A percentile compares a stretch with the other conserved stretches of the same genome.
Conservation (phyloP, 1,140 invertebrate species). For the Ooceraea biroi region DNA sequence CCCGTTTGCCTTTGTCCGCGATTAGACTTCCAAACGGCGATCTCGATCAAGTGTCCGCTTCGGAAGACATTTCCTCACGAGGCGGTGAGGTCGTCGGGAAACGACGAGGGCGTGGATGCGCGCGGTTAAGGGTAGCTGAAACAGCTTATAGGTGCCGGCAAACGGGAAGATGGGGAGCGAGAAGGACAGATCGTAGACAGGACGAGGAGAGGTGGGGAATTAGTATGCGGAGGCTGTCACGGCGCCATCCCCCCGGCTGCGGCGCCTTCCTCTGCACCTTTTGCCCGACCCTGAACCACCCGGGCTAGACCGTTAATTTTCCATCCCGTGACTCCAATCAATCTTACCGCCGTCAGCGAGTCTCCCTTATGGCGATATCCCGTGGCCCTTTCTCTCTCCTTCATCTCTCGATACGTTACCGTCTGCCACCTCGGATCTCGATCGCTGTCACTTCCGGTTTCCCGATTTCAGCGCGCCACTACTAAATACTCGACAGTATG, state of each 20-base stretch:
- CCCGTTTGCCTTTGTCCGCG: background rate
- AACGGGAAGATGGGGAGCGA: background rate
- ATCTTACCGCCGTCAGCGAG: constrained; percentile 83
- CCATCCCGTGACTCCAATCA: constrained; percentile 85
- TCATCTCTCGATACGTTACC: constrained; percentile 66
- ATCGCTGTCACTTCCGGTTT: constrained; percentile 69
- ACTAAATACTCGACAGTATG: constrained; percentile 66
- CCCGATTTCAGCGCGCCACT: constrained; percentile 59
- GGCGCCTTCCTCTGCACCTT: constrained; percentile 71
- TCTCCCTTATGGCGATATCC: constrained; percentile 72
- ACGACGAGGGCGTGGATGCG: constrained; percentile 37
- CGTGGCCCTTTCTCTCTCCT: constrained; percentile 59
- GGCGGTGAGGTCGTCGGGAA: background rate
- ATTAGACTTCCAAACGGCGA: constrained; percentile 38
- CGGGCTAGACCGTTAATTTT: constrained; percentile 84
- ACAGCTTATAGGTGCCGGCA: constrained; percentile 39
- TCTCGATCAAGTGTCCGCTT: constrained; percentile 44
- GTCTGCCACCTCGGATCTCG: constrained; percentile 36
- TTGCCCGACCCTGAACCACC: constrained; percentile 70
- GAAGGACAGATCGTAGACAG: constrained; percentile 11
- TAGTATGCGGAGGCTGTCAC: constrained; percentile 83
- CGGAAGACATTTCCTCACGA: constrained; percentile 27
- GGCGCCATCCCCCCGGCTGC: constrained; percentile 68
- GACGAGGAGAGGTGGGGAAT: constrained; percentile 69
- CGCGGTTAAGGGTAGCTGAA: constrained; percentile 60